A percentile compares a stretch with the other conserved stretches of the same genome.
phyloP scores from a whole-genome alignment of 2,888 invertebrate genomes.

The Cataglyphis albicans region DNA sequence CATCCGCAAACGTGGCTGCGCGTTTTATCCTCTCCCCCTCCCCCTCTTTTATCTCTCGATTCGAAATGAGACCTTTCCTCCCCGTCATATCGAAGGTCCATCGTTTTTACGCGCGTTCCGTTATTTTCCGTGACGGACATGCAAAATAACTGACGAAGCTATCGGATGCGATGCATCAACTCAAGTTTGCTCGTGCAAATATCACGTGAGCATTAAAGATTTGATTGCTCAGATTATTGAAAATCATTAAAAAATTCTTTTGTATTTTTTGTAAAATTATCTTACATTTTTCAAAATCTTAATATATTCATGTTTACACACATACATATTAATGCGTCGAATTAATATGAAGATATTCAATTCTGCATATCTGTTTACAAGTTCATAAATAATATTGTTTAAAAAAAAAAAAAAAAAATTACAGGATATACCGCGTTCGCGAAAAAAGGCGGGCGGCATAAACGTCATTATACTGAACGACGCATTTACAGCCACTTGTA shows the following conservation, averaged over 20 bases:
- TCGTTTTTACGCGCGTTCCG: slow-evolving; percentile 26
- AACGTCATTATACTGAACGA: slow-evolving; percentile 35
- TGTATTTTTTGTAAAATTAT: not conserved
- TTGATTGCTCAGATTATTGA: not conserved
- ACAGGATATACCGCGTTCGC: not conserved
- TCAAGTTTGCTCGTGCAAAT: not conserved
- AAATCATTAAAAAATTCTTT: not conserved
- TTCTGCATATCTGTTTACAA: not conserved
- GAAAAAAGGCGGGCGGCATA: not conserved
- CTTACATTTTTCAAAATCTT: not conserved
- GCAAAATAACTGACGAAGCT: slow-evolving; percentile 7
- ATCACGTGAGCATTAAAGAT: not conserved
- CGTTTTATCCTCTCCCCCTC: slow-evolving; percentile 62
- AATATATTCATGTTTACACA: not conserved
- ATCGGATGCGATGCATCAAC: slow-evolving; percentile 8
- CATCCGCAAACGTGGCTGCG: slow-evolving; percentile 51
- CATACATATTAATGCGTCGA: not conserved
- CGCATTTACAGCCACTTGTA: slow-evolving; percentile 66
- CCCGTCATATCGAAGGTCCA: not conserved
- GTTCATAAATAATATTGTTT: not conserved
- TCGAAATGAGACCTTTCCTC: slow-evolving; percentile 27
- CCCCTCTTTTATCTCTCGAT: slow-evolving; percentile 12
- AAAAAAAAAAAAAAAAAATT: not conserved
- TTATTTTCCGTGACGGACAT: slow-evolving; percentile 1
- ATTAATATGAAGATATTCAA: not conserved